These are phyloP conservation scores for Tupaia chinensis DNA, from an alignment of 2,113 vertebrate species.

Conservation along the genomic window DNA sequence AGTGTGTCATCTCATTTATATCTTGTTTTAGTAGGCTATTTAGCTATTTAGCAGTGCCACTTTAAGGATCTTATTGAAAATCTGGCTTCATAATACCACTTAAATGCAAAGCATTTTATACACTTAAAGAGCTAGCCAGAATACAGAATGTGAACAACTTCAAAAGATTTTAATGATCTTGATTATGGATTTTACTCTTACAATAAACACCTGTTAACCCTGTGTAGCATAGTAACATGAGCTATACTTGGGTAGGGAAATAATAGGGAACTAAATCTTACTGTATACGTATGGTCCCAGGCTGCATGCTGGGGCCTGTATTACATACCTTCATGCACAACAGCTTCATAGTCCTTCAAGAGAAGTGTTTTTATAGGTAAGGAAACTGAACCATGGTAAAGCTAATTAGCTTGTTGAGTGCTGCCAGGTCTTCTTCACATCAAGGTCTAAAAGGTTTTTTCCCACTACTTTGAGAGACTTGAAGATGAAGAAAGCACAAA, in stretches of 20 bases:
- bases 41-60: not conserved
- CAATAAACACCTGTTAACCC: not conserved
- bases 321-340: too few relatives aligned
- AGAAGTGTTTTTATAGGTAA: not conserved
- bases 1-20: not conserved
- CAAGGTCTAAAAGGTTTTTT: not conserved
- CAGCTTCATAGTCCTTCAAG: not conserved
- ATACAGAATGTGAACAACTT: not conserved
- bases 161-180: not conserved
- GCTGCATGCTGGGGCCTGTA: not conserved
- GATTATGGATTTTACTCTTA: slow-evolving; percentile 12
- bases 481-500: not conserved
- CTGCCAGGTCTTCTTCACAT: not conserved
- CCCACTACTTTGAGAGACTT: not conserved
- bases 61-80: not conserved
- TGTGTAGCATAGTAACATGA: not conserved
- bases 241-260: not conserved
- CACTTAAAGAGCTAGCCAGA: not conserved
- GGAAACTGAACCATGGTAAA: not conserved
- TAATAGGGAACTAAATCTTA: not conserved
- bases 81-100: not conserved
- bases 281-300: not conserved
- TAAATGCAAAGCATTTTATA: not conserved
- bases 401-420: not conserved
- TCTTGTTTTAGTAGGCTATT: not conserved